These are phyloP conservation scores for Eutolmus rufibarbis DNA, from an alignment of 2,888 invertebrate species.

Conservation along the genomic window DNA sequence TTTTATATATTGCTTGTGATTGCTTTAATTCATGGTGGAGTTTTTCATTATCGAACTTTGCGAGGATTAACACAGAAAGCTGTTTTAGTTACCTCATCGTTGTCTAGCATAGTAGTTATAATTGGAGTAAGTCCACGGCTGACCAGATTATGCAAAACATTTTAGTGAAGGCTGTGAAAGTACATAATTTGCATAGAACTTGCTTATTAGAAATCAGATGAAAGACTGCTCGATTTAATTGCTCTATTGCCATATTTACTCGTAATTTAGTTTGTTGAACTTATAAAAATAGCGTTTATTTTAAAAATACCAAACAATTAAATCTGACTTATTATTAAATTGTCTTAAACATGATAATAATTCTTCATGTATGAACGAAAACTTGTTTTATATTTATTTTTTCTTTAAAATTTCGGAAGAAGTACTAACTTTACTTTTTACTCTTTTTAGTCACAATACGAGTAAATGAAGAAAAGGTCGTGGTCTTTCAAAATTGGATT, in stretches of 20 bases:
- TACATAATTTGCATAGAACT: background rate
- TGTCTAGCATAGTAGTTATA: no score
- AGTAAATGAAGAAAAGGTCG: no score
- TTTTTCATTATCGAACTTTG: background rate
- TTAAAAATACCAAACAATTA: background rate
- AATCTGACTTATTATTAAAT: no score
- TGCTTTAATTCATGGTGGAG: background rate
- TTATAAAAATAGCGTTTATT: background rate
- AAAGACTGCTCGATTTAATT: background rate
- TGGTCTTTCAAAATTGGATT: no score
- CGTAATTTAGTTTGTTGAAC: background rate
- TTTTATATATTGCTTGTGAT: background rate
- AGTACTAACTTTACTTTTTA: no score
- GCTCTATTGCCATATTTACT: background rate
- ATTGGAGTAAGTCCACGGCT: background rate
- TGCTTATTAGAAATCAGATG: background rate
- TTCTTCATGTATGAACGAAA: no score
- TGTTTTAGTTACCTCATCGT: background rate
- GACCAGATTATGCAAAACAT: background rate
- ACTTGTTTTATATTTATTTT: no score
- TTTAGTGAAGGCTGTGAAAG: background rate
- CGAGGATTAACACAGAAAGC: background rate
- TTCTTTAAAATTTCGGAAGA: no score
- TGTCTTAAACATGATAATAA: no score
- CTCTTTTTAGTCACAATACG: no score